Percentiles rank a stretch among this genome's conserved stretches.
Conservation (phyloP, 2,888 invertebrate species). For the Acronicta aceris region DNA sequence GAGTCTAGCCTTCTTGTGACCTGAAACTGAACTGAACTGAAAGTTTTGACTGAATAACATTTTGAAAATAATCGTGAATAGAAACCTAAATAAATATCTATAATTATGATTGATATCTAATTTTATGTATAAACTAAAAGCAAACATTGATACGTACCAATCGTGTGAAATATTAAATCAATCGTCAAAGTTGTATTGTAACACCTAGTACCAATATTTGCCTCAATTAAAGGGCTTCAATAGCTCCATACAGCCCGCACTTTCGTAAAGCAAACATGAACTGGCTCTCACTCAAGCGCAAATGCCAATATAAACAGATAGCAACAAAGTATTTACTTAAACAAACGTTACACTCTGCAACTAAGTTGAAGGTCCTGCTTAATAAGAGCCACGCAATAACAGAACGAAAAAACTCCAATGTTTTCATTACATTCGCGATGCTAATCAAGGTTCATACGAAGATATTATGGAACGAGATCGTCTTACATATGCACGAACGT, state of each 20-base stretch:
- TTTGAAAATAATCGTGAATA: too few relatives aligned
- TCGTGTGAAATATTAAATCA: conserved; percentile 1
- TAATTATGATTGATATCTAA: too few relatives aligned
- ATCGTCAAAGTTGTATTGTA: neutral
- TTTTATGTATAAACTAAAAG: too few relatives aligned
- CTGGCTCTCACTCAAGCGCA: conserved; percentile 15
- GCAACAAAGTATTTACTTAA: conserved; percentile 12
- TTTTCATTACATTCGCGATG: conserved; percentile 37
- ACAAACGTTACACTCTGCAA: conserved; percentile 2
- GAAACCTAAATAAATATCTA: too few relatives aligned
- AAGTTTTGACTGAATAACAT: too few relatives aligned
- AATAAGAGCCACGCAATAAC: conserved; percentile 4
- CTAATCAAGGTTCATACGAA: conserved; percentile 43
- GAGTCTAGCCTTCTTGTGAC: too few relatives aligned
- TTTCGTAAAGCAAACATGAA: conserved; percentile 20
- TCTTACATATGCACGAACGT: conserved; percentile 39
- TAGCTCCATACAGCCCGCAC: conserved; percentile 11
- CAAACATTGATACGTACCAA: neutral
- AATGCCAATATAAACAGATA: conserved; percentile 7
- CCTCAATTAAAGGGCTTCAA: conserved; percentile 23
- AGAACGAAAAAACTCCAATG: conserved; percentile 18
- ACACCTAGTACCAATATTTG: conserved; percentile 19
- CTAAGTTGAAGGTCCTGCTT: conserved; percentile 3
- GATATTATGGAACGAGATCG: conserved; percentile 34
- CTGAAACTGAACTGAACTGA: too few relatives aligned